Evolutionary conservation across 2,113 vertebrate genomes (phyloP).

Genomic region (Ellobius talpinus): DNA sequence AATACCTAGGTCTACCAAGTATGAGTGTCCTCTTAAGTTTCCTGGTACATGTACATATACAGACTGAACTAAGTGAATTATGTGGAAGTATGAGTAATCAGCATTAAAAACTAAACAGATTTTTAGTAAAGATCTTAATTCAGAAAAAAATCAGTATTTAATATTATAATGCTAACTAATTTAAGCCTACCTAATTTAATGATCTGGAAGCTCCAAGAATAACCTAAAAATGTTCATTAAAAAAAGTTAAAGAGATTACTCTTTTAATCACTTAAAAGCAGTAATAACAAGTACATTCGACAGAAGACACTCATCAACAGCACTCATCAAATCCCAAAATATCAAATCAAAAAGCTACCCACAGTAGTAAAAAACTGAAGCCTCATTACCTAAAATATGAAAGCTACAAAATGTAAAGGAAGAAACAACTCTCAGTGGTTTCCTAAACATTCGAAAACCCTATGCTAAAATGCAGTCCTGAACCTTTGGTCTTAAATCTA

Average conservation of each 20-base stretch:
- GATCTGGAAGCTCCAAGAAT: background rate
- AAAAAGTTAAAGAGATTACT: background rate
- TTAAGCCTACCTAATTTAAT: background rate
- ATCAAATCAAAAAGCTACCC: background rate
- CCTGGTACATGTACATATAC: background rate
- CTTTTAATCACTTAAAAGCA: background rate
- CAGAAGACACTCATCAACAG: background rate
- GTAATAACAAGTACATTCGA: background rate
- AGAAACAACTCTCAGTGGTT: background rate
- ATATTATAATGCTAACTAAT: background rate
- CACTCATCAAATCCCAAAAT: background rate
- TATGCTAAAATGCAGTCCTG: background rate
- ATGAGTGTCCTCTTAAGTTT: background rate
- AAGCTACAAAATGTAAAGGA: background rate
- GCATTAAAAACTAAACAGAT: background rate
- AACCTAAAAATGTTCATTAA: background rate
- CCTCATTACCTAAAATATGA: background rate
- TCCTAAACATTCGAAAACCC: background rate
- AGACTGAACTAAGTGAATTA: background rate
- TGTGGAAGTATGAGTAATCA: background rate
- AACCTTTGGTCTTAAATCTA: background rate
- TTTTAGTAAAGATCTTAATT: slow-evolving; percentile 4
- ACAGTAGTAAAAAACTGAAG: background rate
- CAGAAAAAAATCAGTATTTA: slow-evolving; percentile 9
- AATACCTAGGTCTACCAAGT: background rate